phyloP scores from a whole-genome alignment of 2,888 invertebrate genomes.

The Cephus pygmeus region DNA sequence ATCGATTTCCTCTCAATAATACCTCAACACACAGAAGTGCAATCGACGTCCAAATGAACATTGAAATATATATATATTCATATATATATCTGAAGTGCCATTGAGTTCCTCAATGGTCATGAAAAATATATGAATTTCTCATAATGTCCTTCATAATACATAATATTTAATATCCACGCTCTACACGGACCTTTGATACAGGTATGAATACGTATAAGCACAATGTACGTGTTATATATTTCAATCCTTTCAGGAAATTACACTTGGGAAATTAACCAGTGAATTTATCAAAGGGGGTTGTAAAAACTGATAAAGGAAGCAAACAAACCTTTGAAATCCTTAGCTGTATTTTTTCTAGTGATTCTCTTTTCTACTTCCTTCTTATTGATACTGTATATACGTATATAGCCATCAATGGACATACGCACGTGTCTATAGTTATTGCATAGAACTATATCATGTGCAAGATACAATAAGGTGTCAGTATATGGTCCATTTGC shows the following conservation, averaged over 20 bases:
- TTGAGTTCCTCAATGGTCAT: neutral
- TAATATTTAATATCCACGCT: neutral
- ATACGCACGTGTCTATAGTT: neutral
- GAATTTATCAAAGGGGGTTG: constrained; percentile 1
- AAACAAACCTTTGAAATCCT: neutral
- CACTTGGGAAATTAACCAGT: constrained; percentile 22
- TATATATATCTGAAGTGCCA: neutral
- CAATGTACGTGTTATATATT: no score
- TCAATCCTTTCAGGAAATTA: no score
- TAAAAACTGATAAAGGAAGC: neutral
- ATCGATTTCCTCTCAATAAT: neutral
- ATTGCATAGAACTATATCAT: neutral
- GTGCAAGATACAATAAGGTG: constrained; percentile 27
- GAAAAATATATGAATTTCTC: neutral
- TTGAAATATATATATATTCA: neutral
- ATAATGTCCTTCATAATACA: neutral
- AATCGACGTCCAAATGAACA: neutral
- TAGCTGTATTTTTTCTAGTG: neutral
- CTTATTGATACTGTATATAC: neutral
- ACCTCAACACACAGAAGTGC: neutral
- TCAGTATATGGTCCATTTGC: constrained; percentile 39
- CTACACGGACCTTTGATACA: neutral
- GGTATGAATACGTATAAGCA: no score
- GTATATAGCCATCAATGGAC: neutral
- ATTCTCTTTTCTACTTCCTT: neutral